Base-by-base conservation (phyloP, 1,140 invertebrate genomes). In the Anagrus nilaparvatae region DNA sequence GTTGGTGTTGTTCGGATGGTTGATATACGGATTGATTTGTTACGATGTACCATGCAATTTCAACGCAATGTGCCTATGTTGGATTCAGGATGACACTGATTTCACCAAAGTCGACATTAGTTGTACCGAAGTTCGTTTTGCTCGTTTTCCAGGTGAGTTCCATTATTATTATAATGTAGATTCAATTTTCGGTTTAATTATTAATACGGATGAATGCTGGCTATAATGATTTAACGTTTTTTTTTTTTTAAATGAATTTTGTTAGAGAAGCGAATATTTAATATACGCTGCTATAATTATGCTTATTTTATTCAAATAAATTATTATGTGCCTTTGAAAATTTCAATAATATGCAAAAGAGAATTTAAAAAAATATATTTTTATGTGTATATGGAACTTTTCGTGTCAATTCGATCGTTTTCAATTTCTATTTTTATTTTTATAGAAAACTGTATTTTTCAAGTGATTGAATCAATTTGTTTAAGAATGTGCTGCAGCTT, bases 1-100 rank as follows among this genome's bases (percentile, higher is more conserved):
- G 30, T 28, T 60, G 37, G 33, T 59, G 31, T 28, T 56, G 7
- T 37, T 55, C n/a, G 45, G 48, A 40, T 62, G 51, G 52, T 36
- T 48, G n/a, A 37, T 52, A 20, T 33, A 40, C 5, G 20, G 42
- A 21, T 46, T 56, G 13, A 39, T 51, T 20, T 56, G 57, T 32
- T 55, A 61, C 41, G 60, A 56, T 30, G 58, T 63, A 34, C 70
- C 73, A 20, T 78, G 76, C 53, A 65, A 65, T 18, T 73, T 78
- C 53, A 78, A 78, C 53, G 65, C 73, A 13, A 76, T 78, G 73
- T 78, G 76, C 57, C 67, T 74, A 43, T 78, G 76, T 50, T 74
- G 73, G 57, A 60, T 74, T 0, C 61, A 72, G 45, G 71, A 71
- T 44, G 70, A 74, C 37, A 63, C 65, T 19, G 71, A 73, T 46